A percentile compares a stretch with the other conserved stretches of the same genome.
Conservation (phyloP, 2,888 invertebrate genomes). For the Agrypnus murinus region DNA sequence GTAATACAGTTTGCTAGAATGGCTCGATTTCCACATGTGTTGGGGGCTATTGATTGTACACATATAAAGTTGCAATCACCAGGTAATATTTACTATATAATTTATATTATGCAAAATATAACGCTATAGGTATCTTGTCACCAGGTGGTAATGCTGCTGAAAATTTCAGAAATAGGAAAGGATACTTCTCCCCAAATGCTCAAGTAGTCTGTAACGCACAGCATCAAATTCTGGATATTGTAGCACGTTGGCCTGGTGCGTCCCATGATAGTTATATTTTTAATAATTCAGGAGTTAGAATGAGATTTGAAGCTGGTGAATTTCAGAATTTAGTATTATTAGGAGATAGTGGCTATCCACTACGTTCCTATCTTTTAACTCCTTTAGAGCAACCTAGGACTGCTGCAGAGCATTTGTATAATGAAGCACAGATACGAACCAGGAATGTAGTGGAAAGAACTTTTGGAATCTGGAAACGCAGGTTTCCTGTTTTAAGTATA, state of each 20-base stretch:
- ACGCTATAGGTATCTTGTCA: too few relatives aligned
- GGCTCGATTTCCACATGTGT: not conserved
- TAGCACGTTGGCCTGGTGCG: conserved; percentile 7
- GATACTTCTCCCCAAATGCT: conserved; percentile 2
- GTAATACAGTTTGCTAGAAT: not conserved
- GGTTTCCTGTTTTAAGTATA: conserved; percentile 53
- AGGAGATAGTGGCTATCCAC: conserved; percentile 59
- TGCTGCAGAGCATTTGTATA: too few relatives aligned
- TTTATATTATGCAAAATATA: too few relatives aligned
- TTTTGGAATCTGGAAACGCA: too few relatives aligned
- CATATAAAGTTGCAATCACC: conserved; percentile 11
- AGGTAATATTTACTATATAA: too few relatives aligned
- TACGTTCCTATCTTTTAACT: conserved; percentile 56
- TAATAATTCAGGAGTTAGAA: conserved; percentile 56
- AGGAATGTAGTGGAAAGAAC: too few relatives aligned
- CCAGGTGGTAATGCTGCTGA: conserved; percentile 1
- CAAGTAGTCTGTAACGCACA: conserved; percentile 12
- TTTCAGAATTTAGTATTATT: conserved; percentile 45
- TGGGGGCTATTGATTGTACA: not conserved
- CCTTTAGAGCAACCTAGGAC: conserved; percentile 54
- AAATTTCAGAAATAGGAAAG: conserved; percentile 8
- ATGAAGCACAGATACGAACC: too few relatives aligned
- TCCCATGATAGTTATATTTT: conserved; percentile 61
- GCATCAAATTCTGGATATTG: not conserved
- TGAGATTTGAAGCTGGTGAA: conserved; percentile 46